Base-by-base conservation (phyloP, 2,113 vertebrate genomes). In the Rhea americana region DNA sequence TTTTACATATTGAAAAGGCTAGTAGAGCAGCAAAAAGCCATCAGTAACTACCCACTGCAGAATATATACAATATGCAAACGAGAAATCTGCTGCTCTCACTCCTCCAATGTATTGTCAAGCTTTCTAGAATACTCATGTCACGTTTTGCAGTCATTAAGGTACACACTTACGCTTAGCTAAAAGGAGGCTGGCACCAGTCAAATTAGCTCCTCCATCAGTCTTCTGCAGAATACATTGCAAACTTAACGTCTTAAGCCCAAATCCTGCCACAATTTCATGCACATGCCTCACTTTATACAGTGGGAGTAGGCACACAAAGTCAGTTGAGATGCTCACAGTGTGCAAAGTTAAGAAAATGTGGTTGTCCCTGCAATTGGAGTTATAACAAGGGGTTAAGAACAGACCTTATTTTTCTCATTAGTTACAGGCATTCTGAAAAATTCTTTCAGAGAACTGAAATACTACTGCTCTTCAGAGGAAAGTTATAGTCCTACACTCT, bases 21-120 rank as follows among this genome's bases (percentile, higher is more conserved):
- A 89, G 72, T 45, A 90, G 45, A 92, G 86, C 85, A 94, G 87
- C 61, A 92, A 88, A 95, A 95, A 91, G 22, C 25, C 82, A 76
- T 91, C 28, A 47, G 35, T 76, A 87, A 50, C 76, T 90, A 74
- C 62, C 59, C 68, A 79, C 32, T 62, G 66, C 56, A 76, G 80
- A 93, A 71, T 19, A 67, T 28, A 79, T 7, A 80, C 25, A 56
- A 28, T 78, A 63, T 76, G 82, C 35, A 91, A 97, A 85, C 50
- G 22, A 75, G 22, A 92, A 91, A 93, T 59, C 35, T 91, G 74
- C 76, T 76, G 17, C 89, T 93, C 63, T 95, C 25, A 76, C 66
- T 89, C 55, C 45, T 70, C 28, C 62, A 81, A 25, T 47, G 37
- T 39, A 79, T 85, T 83, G 85, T 83, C 50, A 91, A 80, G 24